Base-by-base conservation (phyloP, 2,888 invertebrate genomes). In the Drosophila silvestris region DNA sequence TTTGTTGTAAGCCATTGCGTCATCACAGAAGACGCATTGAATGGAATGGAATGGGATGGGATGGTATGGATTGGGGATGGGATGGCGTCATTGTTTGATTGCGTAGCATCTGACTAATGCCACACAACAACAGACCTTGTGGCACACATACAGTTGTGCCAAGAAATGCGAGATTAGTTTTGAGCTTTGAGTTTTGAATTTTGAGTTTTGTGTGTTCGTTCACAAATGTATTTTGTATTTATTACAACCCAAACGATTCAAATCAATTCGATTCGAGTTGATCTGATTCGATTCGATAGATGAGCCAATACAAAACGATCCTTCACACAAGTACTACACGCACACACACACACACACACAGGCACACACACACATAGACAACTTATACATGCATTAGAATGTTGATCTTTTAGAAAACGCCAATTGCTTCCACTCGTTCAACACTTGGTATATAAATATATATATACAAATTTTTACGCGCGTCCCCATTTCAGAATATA, bases 1-100 rank as follows among this genome's bases (percentile, higher is more conserved):
- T 35, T 47, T 47, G 26, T 47, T 80, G 70, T 81, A 81, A 83
- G 16, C 51, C 30, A 60, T 85, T 83, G 75, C 83, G 81, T 83
- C 83, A 85, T 78, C 72, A 56, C 52, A 59, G 28, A 53, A 37
- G 22, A 60, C 64, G 33, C 50, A 9, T 30, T 41, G 39, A 33
- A 30, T 52, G 52, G 26, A 56, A 52, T 51, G 41, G 28, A 12
- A 51, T 30, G 19, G 47, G 2, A 37, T 19, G 47, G 26, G 16
- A 28, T 53, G 41, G 28, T 4, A 28, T 51, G 16, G 19, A 10
- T 52, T 33, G 52, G 3, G 16, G 22, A 37, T 37, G 47, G 54
- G 64, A 76, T 79, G 79, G 69, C 79, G 79, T 72, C 76, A 76
- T 76, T 79, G 61, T 67, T 22, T 62, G 56, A 52, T 58, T 75